These are phyloP conservation scores for Calosoma granatense DNA, from an alignment of 1,140 invertebrate species.

Conservation along the genomic window DNA sequence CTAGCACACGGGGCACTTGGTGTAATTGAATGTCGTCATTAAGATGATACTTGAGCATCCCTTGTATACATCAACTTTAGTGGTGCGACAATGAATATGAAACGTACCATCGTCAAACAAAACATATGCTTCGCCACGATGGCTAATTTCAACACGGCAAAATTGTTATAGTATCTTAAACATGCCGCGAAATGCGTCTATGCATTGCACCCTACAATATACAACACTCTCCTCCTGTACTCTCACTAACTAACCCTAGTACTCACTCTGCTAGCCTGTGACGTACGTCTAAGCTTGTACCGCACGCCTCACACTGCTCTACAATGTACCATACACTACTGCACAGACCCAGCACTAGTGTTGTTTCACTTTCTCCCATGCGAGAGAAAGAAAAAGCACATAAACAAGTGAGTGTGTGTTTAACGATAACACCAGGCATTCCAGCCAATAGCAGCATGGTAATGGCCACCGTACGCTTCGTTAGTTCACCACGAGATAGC, in stretches of 20 bases:
- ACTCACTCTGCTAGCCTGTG: too few species aligned
- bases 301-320: not conserved
- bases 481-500: constrained; percentile 36
- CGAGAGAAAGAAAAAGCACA: constrained; percentile 20
- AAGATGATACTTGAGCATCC: not conserved
- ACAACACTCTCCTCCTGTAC: too few species aligned
- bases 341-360: not conserved
- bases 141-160: constrained; percentile 13
- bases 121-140: constrained; percentile 12
- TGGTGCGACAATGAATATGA: constrained; percentile 6
- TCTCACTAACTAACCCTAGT: too few species aligned
- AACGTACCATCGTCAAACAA: constrained; percentile 10
- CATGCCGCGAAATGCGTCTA: constrained; percentile 28
- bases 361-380: constrained; percentile 17
- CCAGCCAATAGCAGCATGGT: constrained; percentile 32
- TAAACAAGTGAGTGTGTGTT: constrained; percentile 23
- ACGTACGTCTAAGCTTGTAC: not conserved
- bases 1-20: not conserved
- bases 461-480: constrained; percentile 36
- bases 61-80: not conserved
- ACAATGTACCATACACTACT: not conserved
- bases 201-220: too few species aligned
- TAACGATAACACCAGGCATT: constrained; percentile 18
- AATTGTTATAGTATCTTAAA: constrained; percentile 24
- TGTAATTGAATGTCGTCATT: constrained; percentile 1